Evolutionary conservation across 2,888 invertebrate species (phyloP), one percentile per base, ranked within the genome.

Genomic region (Halictus quadricinctus): DNA sequence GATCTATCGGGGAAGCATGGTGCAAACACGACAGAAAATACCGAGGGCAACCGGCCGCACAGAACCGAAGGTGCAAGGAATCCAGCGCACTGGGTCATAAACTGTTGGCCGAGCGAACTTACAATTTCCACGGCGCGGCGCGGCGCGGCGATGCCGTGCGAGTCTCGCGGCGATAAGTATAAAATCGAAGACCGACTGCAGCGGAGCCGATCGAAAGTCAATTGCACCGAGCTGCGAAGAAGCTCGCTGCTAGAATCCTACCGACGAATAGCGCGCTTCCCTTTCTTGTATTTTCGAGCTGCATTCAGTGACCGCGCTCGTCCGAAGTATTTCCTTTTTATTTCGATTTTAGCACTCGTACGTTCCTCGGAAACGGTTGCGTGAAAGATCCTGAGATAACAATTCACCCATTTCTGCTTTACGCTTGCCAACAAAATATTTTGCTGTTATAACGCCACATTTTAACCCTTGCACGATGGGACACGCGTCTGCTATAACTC

Each of bases 271-370:
- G 60, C 2, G 25, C 60, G 10, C 60, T 25, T 21, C 46, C 15
- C 29, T 46, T 1, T 0, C 54, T 54, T 43, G 81, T 81, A 87
- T 76, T 88, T 87, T 87, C 87, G 85, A 87, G 89, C 5, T 29
- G 25, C 6, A 29, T n/a, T 60, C 60, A 25, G 10, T 25, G 21
- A 60, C 60, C 10, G n/a, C 25, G n/a, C 12, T n/a, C 10, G 7
- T 21, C 4, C 60, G 58, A 0, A n/a, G 54, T 8, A 18, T 58
- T n/a, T 58, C n/a, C 58, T 58, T n/a, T 58, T n/a, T 58, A 58
- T 58, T 58, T 58, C 12, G 10, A 58, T 58, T n/a, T n/a, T 8
- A n/a, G n/a, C 58, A 2, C n/a, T 58, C n/a, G 58, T n/a, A n/a
- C 12, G 12, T 58, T 58, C n/a, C n/a, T 58, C 10, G n/a, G 58